These are phyloP conservation scores for Palloptera scutellata DNA, from an alignment of 2,888 invertebrate genomes.

Conservation along the genomic window DNA sequence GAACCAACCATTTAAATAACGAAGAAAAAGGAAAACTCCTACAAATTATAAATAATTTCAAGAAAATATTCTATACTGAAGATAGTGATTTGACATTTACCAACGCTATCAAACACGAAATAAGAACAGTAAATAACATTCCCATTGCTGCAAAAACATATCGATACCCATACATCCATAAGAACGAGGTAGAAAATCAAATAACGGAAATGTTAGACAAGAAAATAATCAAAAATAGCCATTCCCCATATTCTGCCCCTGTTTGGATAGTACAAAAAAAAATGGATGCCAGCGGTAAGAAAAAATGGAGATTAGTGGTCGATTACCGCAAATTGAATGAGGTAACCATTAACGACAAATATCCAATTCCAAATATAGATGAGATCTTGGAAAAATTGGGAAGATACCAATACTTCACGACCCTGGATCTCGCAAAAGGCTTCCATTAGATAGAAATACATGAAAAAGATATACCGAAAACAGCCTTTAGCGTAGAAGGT, in stretches of 20 bases:
- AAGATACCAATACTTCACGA: not conserved
- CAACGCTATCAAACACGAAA: not conserved
- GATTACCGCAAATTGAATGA: no score
- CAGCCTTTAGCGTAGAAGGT: not conserved
- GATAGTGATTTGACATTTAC: no score
- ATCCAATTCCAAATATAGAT: conserved; percentile 28
- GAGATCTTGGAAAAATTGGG: conserved; percentile 28
- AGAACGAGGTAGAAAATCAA: no score
- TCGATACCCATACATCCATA: no score
- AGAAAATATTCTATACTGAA: not conserved
- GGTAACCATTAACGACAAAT: conserved; percentile 15
- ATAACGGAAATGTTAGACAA: no score
- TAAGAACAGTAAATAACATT: no score
- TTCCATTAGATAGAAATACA: conserved; percentile 14
- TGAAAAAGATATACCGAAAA: not conserved
- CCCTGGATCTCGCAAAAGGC: conserved; percentile 4
- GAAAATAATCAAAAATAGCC: no score
- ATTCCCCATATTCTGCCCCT: not conserved
- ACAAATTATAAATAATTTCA: not conserved
- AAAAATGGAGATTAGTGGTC: no score
- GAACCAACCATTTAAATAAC: not conserved
- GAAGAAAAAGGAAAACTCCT: not conserved
- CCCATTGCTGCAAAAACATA: no score
- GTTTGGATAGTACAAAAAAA: conserved; percentile 2
- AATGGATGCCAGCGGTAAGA: no score